A percentile compares a stretch with the other conserved stretches of the same genome.
Conservation (phyloP, 2,888 invertebrate species). For the Muscina levida region DNA sequence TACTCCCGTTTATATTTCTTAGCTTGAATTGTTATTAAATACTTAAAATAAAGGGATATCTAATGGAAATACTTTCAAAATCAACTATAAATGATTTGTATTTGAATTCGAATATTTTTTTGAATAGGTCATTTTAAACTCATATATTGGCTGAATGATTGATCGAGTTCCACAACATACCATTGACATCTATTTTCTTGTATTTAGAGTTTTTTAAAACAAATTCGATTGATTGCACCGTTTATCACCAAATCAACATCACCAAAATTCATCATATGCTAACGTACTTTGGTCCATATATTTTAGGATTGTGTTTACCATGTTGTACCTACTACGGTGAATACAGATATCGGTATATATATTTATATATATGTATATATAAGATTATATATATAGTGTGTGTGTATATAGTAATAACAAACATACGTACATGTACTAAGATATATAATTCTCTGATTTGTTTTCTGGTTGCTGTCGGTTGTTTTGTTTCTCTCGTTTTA, state of each 20-base stretch:
- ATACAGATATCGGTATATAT: slow-evolving; percentile 34
- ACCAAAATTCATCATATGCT: not conserved
- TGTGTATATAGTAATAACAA: slow-evolving; percentile 44
- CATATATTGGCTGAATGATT: too few species aligned
- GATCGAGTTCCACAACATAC: too few species aligned
- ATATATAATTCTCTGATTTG: not conserved
- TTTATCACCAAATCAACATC: too few species aligned
- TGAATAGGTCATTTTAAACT: too few species aligned
- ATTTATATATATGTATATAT: slow-evolving; percentile 18
- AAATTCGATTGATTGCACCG: slow-evolving; percentile 4
- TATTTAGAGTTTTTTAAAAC: too few species aligned
- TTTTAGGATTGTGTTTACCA: slow-evolving; percentile 51
- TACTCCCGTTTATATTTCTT: too few species aligned
- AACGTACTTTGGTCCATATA: slow-evolving; percentile 60
- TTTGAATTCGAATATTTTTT: too few species aligned
- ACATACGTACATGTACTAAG: slow-evolving; percentile 42
- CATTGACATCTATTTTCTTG: too few species aligned
- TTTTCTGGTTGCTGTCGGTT: not conserved
- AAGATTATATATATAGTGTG: slow-evolving; percentile 15
- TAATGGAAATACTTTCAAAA: too few species aligned
- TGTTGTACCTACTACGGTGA: not conserved
- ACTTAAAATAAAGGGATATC: too few species aligned
- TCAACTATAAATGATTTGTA: too few species aligned
- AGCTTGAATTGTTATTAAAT: too few species aligned
- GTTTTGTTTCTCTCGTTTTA: slow-evolving; percentile 29